phyloP scores from a whole-genome alignment of 2,113 vertebrate species.

The Leucoraja erinaceus region DNA sequence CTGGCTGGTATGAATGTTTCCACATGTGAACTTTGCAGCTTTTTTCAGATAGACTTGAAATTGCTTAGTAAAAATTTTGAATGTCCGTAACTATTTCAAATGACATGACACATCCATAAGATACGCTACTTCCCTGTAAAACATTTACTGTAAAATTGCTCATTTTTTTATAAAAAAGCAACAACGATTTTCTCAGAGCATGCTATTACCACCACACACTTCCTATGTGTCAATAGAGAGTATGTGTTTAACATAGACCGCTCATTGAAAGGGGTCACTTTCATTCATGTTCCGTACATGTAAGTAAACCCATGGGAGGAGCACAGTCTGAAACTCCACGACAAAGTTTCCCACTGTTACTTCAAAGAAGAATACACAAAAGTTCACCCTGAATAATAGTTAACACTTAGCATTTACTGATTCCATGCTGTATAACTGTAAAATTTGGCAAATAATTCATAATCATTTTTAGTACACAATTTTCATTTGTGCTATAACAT shows the following conservation, averaged over 20 bases:
- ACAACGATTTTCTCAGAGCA: not conserved
- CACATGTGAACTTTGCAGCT: not conserved
- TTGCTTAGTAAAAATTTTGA: not conserved
- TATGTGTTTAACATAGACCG: constrained; percentile 6
- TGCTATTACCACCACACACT: not conserved
- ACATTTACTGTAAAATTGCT: too few species aligned
- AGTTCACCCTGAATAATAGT: not conserved
- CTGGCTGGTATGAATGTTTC: not conserved
- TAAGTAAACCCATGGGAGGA: not conserved
- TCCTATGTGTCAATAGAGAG: not conserved
- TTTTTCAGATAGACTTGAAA: not conserved
- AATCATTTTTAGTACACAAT: not conserved
- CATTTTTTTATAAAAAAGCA: not conserved
- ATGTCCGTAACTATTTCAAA: not conserved
- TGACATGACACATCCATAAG: not conserved
- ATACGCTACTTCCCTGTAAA: not conserved
- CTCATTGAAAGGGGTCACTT: constrained; percentile 13
- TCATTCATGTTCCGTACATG: constrained; percentile 17
- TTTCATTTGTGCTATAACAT: not conserved
- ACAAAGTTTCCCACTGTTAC: constrained; percentile 1
- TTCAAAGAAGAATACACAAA: not conserved
- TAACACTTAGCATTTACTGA: not conserved
- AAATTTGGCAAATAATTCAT: not conserved
- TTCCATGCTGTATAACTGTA: too few species aligned
- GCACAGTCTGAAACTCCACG: not conserved